Evolutionary conservation across 2,797 vertebrate genomes (phyloP).

Genomic region (Eulemur coronatus): DNA sequence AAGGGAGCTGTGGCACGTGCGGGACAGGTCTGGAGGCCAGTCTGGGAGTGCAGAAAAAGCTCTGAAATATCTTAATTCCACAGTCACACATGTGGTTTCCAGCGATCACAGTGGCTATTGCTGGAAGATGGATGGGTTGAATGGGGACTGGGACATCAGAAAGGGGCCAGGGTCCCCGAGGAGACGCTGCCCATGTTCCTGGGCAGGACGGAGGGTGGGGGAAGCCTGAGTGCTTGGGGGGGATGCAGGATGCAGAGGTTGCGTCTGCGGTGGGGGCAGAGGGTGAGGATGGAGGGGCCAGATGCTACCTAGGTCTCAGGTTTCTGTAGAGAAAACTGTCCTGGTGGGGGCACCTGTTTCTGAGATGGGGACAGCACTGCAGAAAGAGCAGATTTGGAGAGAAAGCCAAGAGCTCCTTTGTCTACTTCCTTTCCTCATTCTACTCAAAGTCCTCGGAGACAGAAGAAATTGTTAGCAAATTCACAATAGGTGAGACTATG

Average conservation of each 20-base stretch:
- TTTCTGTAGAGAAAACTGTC: fast-evolving
- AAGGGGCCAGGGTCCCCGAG: fast-evolving
- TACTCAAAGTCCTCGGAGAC: fast-evolving
- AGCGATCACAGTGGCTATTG: background rate
- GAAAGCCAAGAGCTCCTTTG: background rate
- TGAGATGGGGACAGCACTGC: fast-evolving
- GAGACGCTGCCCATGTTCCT: fast-evolving
- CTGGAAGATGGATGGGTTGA: fast-evolving
- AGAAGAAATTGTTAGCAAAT: fast-evolving
- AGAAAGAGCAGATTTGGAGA: background rate
- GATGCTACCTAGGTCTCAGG: fast-evolving
- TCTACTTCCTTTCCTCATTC: too few relatives aligned
- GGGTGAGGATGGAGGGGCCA: fast-evolving
- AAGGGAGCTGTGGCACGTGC: fast-evolving
- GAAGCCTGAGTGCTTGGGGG: fast-evolving
- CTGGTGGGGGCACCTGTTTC: fast-evolving
- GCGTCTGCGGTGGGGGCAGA: fast-evolving
- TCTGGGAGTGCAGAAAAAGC: background rate
- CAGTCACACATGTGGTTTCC: background rate
- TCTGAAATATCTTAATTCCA: background rate
- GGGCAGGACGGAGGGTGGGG: fast-evolving
- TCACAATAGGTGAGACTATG: fast-evolving
- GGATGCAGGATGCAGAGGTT: too few relatives aligned
- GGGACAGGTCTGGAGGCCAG: fast-evolving
- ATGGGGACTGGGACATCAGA: fast-evolving